A percentile compares a stretch with the other conserved stretches of the same genome.
Evolutionary conservation across 2,888 invertebrate species (phyloP).

Genomic region (Calephelis perditalis): DNA sequence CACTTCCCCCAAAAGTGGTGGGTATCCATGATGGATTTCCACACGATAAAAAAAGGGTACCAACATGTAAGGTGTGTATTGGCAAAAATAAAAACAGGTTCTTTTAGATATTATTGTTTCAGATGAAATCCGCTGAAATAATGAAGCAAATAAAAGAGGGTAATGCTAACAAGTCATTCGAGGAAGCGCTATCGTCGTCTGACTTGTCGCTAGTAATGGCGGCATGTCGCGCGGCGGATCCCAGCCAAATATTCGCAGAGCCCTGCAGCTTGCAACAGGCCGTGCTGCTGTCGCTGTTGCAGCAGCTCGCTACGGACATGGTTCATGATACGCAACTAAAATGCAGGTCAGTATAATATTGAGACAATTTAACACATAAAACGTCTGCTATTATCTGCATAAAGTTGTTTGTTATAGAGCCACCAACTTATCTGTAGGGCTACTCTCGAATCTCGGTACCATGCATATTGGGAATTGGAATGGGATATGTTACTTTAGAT

Average conservation of each 20-base stretch:
- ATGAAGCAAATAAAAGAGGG: conserved; percentile 64
- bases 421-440: too few species aligned
- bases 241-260: conserved; percentile 82
- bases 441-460: too few species aligned
- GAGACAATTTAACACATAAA: too few species aligned
- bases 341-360: conserved; percentile 44
- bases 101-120: background rate
- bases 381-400: too few species aligned
- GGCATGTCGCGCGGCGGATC: conserved; percentile 90
- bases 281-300: conserved; percentile 92
- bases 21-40: too few species aligned
- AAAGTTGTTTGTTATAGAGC: too few species aligned
- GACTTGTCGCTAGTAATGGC: conserved; percentile 91
- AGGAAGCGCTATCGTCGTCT: conserved; percentile 89
- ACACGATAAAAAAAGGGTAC: too few species aligned
- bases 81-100: too few species aligned
- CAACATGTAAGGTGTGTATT: too few species aligned
- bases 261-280: conserved; percentile 88
- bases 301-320: conserved; percentile 95
- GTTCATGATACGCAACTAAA: conserved; percentile 82
- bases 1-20: too few species aligned
- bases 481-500: too few species aligned
- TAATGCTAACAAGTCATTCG: conserved; percentile 90
- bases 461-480: too few species aligned
- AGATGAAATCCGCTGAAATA: conserved; percentile 54